A percentile compares a stretch with the other conserved stretches of the same genome.
These are phyloP conservation scores for Ethmia dodecea DNA, from an alignment of 2,888 invertebrate genomes.

Conservation along the genomic window DNA sequence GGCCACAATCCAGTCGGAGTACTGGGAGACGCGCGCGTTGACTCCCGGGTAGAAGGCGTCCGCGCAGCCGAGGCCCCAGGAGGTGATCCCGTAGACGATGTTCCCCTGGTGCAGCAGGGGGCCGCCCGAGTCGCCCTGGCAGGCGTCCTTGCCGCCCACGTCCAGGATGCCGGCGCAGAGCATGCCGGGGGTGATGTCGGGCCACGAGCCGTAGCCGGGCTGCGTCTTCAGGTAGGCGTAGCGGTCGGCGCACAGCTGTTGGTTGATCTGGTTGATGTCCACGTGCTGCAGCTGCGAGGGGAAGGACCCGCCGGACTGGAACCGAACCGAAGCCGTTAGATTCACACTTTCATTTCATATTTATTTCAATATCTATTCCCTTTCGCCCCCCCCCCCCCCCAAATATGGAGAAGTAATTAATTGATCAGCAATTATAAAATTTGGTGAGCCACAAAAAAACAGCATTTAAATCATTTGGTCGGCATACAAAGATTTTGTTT, in stretches of 20 bases:
- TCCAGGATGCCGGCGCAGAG: constrained; percentile 38
- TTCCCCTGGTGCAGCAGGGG: constrained; percentile 32
- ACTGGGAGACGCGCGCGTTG: constrained; percentile 38
- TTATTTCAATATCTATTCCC: too few species aligned
- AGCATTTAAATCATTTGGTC: too few species aligned
- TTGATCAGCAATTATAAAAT: too few species aligned
- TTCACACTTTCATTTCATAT: too few species aligned
- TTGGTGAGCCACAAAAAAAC: too few species aligned
- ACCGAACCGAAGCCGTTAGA: too few species aligned
- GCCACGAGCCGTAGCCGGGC: constrained; percentile 14
- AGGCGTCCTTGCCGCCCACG: constrained; percentile 25
- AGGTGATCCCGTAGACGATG: constrained; percentile 1
- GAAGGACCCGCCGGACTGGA: constrained; percentile 22
- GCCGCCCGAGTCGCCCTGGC: constrained; percentile 53
- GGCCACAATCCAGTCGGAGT: constrained; percentile 20
- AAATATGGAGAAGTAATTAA: too few species aligned
- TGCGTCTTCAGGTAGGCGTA: constrained; percentile 25
- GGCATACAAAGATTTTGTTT: too few species aligned
- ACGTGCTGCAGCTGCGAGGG: constrained; percentile 18
- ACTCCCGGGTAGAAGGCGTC: constrained; percentile 48
- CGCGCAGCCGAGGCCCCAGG: constrained; percentile 47
- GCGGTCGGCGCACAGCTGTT: constrained; percentile 26
- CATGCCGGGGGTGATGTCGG: constrained; percentile 31
- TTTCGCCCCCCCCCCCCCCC: too few species aligned
- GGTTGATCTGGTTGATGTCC: constrained; percentile 31